These are phyloP conservation scores for Rhingia campestris DNA, from an alignment of 2,888 invertebrate genomes.

Conservation along the genomic window DNA sequence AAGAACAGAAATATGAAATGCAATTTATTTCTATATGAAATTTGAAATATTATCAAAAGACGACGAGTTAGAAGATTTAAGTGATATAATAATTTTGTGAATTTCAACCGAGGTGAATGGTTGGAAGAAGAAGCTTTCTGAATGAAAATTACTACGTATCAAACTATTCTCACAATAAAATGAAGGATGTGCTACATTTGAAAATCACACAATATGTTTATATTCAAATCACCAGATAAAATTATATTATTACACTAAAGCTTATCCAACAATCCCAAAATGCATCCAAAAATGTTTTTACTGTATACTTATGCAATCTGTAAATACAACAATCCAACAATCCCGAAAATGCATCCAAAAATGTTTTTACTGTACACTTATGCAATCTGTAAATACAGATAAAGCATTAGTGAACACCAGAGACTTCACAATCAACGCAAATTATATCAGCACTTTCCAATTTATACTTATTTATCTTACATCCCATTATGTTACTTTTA, in stretches of 20 bases:
- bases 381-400: constrained; percentile 26
- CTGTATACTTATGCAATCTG: too few species aligned
- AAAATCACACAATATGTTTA: constrained; percentile 11
- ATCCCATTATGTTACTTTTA: too few species aligned
- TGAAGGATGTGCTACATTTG: too few species aligned
- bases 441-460: too few species aligned
- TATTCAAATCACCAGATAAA: constrained; percentile 3
- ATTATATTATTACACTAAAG: constrained; percentile 11
- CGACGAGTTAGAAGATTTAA: too few species aligned
- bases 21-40: constrained; percentile 8
- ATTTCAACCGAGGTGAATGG: constrained; percentile 19
- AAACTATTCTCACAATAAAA: background rate
- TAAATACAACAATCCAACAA: too few species aligned
- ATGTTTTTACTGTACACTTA: constrained; percentile 3
- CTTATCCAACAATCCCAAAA: background rate
- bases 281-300: too few species aligned
- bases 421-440: too few species aligned
- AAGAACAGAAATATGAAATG: constrained; percentile 16
- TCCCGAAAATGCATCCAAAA: constrained; percentile 15
- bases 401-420: too few species aligned
- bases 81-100: too few species aligned
- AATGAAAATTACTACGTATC: background rate
- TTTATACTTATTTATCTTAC: too few species aligned
- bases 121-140: constrained; percentile 21
- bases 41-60: constrained; percentile 28